These are phyloP conservation scores for Ameiurus melas DNA, from an alignment of 2,113 vertebrate species.

Conservation along the genomic window DNA sequence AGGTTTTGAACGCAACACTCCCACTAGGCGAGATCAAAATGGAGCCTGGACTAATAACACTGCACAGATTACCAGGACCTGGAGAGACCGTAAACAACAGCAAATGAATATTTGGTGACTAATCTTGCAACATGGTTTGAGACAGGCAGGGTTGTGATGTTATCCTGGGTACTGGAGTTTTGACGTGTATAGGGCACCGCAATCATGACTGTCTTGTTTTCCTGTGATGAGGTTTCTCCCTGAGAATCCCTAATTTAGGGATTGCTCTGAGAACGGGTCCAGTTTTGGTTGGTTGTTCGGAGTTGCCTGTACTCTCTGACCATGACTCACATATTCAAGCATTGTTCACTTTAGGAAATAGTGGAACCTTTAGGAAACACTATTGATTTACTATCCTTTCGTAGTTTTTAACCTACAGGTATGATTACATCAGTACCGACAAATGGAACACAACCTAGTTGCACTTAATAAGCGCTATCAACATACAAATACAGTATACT, in stretches of 20 bases:
- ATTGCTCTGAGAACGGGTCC: neutral
- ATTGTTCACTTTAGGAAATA: neutral
- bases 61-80: conserved; percentile 73
- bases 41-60: conserved; percentile 82
- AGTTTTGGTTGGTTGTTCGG: neutral
- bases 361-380: no score
- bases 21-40: conserved; percentile 78
- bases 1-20: conserved; percentile 80
- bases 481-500: neutral
- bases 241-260: neutral
- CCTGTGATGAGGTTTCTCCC: neutral
- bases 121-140: neutral
- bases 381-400: neutral
- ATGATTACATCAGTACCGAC: neutral
- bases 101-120: neutral
- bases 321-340: neutral
- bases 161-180: neutral
- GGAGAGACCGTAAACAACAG: conserved; percentile 34
- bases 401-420: neutral
- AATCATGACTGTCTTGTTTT: neutral
- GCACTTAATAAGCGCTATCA: neutral
- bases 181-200: neutral
- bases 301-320: neutral
- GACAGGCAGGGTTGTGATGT: neutral
- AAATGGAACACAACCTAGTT: neutral